A percentile compares a stretch with the other conserved stretches of the same genome.
phyloP scores from a whole-genome alignment of 2,888 invertebrate species.

The Orthosia gothica region DNA sequence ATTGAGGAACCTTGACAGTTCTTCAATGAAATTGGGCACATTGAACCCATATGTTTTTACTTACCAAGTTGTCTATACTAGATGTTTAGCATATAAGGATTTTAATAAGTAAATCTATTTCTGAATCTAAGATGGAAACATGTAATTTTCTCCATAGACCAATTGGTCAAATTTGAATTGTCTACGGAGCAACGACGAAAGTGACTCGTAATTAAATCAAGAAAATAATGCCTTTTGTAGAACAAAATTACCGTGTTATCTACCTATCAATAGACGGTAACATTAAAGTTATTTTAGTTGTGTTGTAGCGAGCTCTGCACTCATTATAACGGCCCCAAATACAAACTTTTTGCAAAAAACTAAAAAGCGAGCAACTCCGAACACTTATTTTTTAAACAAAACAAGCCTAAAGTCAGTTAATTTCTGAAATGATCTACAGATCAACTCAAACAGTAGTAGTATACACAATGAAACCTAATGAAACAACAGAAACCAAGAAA shows the following conservation, averaged over 20 bases:
- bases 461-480: slow-evolving; percentile 10
- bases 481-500: slow-evolving; percentile 10
- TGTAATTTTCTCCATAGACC: too few species aligned
- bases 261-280: not conserved
- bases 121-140: too few species aligned
- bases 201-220: too few species aligned
- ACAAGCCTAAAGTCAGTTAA: not conserved
- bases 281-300: not conserved
- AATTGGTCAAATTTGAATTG: too few species aligned
- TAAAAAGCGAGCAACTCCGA: not conserved
- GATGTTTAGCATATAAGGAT: too few species aligned
- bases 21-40: not conserved
- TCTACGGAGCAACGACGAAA: too few species aligned
- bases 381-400: not conserved
- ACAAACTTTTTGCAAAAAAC: not conserved
- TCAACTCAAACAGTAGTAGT: not conserved
- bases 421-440: not conserved
- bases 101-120: too few species aligned
- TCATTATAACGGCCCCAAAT: too few species aligned
- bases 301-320: too few species aligned
- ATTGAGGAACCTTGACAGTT: not conserved
- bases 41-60: not conserved
- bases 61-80: not conserved
- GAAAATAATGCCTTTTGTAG: not conserved
- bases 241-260: not conserved